Evolutionary conservation across 1,140 invertebrate genomes (phyloP).

Genomic region (Drosophila bocqueti): DNA sequence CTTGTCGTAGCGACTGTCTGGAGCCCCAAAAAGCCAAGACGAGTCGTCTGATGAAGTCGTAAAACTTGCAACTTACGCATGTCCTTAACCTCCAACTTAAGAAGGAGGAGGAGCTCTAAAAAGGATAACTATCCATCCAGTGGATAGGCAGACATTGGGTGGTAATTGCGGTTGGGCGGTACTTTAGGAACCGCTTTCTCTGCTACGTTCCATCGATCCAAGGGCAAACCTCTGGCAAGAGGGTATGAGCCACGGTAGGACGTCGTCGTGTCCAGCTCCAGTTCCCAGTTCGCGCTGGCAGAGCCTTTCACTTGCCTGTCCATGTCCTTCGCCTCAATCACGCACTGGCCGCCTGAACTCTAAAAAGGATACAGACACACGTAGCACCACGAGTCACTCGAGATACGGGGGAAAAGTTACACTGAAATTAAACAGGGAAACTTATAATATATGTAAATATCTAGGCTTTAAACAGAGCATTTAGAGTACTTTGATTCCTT

Average conservation of each 20-base stretch:
- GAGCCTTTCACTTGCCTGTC: slow-evolving; percentile 39
- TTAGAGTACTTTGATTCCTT: no score
- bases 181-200: slow-evolving; percentile 17
- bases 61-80: slow-evolving; percentile 60
- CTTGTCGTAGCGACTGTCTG: slow-evolving; percentile 42
- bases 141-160: slow-evolving; percentile 15
- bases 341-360: slow-evolving; percentile 71
- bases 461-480: no score
- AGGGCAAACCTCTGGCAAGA: slow-evolving; percentile 57
- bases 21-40: slow-evolving; percentile 27
- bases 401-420: slow-evolving; percentile 26
- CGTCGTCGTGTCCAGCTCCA: slow-evolving; percentile 46
- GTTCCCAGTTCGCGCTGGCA: slow-evolving; percentile 43
- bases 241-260: background rate
- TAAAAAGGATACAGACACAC: slow-evolving; percentile 40
- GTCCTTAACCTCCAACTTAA: slow-evolving; percentile 26
- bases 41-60: slow-evolving; percentile 70
- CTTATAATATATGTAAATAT: no score
- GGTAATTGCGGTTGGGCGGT: slow-evolving; percentile 23
- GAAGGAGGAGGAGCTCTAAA: slow-evolving; percentile 1
- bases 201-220: slow-evolving; percentile 69
- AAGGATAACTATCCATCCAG: slow-evolving; percentile 32
- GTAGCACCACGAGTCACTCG: background rate
- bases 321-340: slow-evolving; percentile 67
- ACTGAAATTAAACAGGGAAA: slow-evolving; percentile 19